Conservation (phyloP, 2,888 invertebrate genomes). For the Drosophila robusta region DNA sequence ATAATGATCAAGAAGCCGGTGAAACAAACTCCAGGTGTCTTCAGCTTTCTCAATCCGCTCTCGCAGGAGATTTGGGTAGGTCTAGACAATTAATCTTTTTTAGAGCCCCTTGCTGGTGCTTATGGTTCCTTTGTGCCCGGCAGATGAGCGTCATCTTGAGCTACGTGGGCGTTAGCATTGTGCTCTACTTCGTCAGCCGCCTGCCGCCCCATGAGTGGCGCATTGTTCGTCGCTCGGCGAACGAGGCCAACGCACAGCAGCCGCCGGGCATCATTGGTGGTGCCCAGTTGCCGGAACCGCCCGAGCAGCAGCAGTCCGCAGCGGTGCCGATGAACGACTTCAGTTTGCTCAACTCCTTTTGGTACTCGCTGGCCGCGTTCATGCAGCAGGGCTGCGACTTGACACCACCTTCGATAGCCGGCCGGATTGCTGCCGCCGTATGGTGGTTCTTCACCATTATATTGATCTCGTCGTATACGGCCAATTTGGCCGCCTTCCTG, state of each 20-base stretch:
- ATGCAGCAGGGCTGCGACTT: slow-evolving; percentile 99
- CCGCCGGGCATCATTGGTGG: slow-evolving; percentile 82
- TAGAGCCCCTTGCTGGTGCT: background rate
- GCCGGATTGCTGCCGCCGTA: slow-evolving; percentile 97
- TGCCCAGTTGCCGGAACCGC: slow-evolving; percentile 37
- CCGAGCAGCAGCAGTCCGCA: slow-evolving; percentile 43
- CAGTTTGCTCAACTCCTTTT: slow-evolving; percentile 97
- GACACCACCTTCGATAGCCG: slow-evolving; percentile 91
- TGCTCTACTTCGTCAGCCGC: slow-evolving; percentile 98
- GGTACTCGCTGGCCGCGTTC: slow-evolving; percentile 98
- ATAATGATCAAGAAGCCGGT: slow-evolving; percentile 97
- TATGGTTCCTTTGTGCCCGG: slow-evolving; percentile 14
- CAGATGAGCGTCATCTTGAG: slow-evolving; percentile 93
- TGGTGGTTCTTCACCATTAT: slow-evolving; percentile 99
- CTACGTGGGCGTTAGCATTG: slow-evolving; percentile 98
- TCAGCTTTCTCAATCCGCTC: slow-evolving; percentile 98
- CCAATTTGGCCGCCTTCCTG: slow-evolving; percentile 98
- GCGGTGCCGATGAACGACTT: slow-evolving; percentile 89
- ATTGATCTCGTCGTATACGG: slow-evolving; percentile 98
- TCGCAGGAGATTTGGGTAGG: slow-evolving; percentile 99
- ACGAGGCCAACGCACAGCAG: slow-evolving; percentile 69
- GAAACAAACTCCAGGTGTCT: slow-evolving; percentile 97
- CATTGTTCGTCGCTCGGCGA: slow-evolving; percentile 86
- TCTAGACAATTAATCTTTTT: background rate
- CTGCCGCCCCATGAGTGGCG: slow-evolving; percentile 99